Evolutionary conservation across 2,113 vertebrate species (phyloP).

Genomic region (Hippoglossus stenolepis): DNA sequence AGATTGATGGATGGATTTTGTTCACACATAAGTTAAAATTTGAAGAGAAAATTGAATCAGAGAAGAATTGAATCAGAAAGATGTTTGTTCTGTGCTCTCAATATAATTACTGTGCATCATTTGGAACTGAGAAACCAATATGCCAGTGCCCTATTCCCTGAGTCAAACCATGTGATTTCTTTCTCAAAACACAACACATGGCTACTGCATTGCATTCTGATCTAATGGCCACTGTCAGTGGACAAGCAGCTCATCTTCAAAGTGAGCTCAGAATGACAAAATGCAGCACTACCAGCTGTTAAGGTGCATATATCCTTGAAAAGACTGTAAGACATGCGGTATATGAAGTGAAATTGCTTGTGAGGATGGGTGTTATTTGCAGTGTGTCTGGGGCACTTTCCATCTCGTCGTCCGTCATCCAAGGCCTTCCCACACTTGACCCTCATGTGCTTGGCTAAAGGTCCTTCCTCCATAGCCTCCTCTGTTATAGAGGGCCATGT

Average conservation of each 20-base stretch:
- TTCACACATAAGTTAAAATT: no score
- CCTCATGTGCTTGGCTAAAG: slow-evolving; percentile 21
- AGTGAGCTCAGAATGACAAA: background rate
- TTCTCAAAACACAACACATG: background rate
- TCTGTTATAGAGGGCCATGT: slow-evolving; percentile 14
- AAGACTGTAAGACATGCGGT: slow-evolving; percentile 17
- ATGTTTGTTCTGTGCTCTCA: no score
- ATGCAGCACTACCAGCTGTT: background rate
- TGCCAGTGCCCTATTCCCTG: no score
- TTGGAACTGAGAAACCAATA: background rate
- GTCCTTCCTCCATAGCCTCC: slow-evolving; percentile 16
- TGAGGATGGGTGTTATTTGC: slow-evolving; percentile 45
- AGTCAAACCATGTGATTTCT: no score
- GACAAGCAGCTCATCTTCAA: background rate
- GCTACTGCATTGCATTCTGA: background rate
- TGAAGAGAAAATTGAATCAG: no score
- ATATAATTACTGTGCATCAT: no score
- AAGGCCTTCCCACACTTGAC: background rate
- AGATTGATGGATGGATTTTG: no score
- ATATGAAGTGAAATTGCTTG: slow-evolving; percentile 61
- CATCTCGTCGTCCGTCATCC: slow-evolving; percentile 30
- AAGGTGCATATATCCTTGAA: background rate
- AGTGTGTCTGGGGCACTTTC: slow-evolving; percentile 27
- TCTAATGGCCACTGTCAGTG: background rate
- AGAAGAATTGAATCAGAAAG: no score